Conservation (phyloP, 2,113 vertebrate genomes). For the Apodemus speciosus region DNA sequence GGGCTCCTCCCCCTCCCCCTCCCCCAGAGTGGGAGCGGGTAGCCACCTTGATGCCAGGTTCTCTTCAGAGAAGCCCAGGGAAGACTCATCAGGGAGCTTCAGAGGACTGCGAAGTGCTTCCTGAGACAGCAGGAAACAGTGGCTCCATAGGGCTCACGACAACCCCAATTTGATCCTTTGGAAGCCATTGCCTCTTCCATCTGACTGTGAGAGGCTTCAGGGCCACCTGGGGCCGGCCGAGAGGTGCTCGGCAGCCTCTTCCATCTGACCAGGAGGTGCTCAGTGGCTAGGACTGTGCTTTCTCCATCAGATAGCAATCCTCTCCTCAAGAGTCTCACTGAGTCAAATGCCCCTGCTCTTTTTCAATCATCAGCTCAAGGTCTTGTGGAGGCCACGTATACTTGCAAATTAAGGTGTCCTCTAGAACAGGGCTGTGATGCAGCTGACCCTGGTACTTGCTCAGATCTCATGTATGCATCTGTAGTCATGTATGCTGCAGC, state of each 20-base stretch:
- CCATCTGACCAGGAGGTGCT: not conserved
- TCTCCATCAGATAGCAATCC: not conserved
- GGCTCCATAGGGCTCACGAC: not conserved
- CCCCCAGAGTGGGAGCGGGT: not conserved
- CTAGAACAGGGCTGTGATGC: not conserved
- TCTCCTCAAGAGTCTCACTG: not conserved
- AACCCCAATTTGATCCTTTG: not conserved
- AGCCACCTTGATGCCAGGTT: not conserved
- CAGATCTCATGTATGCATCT: not conserved
- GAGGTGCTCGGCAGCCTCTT: not conserved
- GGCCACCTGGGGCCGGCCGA: not conserved
- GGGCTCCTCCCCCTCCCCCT: not conserved
- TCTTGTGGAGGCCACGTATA: not conserved
- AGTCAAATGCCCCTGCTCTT: not conserved
- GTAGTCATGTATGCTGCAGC: not conserved
- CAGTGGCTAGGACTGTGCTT: not conserved
- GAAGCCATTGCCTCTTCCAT: not conserved
- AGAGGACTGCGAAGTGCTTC: not conserved
- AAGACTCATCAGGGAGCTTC: not conserved
- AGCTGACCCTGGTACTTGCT: not conserved
- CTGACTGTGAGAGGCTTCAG: not conserved
- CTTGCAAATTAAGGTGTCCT: not conserved
- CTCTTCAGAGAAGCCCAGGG: not conserved
- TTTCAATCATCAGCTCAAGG: not conserved
- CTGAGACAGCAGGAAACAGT: not conserved